phyloP scores from a whole-genome alignment of 2,888 invertebrate genomes.

The Dicranocentrus wangi region DNA sequence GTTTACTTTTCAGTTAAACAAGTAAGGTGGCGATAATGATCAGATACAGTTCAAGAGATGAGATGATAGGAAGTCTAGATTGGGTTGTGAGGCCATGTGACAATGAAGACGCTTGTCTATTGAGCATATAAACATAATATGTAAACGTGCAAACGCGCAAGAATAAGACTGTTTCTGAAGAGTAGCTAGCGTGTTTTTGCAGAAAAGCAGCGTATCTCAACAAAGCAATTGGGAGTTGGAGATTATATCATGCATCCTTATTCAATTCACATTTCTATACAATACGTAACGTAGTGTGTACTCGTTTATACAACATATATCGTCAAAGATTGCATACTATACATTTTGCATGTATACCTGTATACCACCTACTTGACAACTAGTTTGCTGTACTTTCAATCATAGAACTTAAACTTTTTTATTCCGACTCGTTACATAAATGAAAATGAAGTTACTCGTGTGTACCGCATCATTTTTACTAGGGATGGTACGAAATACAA shows the following conservation, averaged over 20 bases:
- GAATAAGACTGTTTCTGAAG: background rate
- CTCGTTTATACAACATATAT: too few relatives aligned
- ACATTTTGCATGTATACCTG: background rate
- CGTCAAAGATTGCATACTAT: too few relatives aligned
- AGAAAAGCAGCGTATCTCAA: background rate
- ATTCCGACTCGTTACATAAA: background rate
- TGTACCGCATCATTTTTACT: too few relatives aligned
- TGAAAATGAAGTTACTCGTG: background rate
- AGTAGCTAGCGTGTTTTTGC: background rate
- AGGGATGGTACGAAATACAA: too few relatives aligned
- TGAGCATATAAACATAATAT: too few relatives aligned
- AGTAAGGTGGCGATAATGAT: constrained; percentile 4
- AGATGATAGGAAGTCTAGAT: constrained; percentile 1
- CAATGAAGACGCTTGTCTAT: background rate
- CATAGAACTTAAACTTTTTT: background rate
- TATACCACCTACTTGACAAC: too few relatives aligned
- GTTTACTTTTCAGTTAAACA: constrained; percentile 30
- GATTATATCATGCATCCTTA: background rate
- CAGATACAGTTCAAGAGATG: constrained; percentile 5
- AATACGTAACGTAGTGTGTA: background rate
- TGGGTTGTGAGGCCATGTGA: background rate
- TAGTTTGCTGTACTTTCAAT: background rate
- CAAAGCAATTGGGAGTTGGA: background rate
- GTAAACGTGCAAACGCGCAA: background rate
- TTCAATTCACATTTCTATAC: background rate